Percentiles rank a stretch among this genome's conserved stretches.
Evolutionary conservation across 2,797 vertebrate species (phyloP).

Genomic region (Lepilemur ruficaudatus): DNA sequence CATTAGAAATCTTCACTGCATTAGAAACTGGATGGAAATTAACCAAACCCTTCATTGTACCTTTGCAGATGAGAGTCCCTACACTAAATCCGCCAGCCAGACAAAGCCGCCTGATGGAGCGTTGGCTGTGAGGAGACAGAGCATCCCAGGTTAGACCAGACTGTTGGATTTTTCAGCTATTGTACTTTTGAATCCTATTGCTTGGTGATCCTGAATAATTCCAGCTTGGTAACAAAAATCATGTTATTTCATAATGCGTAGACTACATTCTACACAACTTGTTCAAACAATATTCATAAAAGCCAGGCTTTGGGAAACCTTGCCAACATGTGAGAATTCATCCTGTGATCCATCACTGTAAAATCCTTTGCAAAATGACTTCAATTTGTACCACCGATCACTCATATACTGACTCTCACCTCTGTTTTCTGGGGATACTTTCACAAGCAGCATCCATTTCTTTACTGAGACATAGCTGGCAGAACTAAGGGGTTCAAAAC

Average conservation of each 20-base stretch:
- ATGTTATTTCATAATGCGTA: not conserved
- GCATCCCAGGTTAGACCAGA: conserved; percentile 94
- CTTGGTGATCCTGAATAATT: conserved; percentile 61
- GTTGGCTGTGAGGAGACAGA: conserved; percentile 98
- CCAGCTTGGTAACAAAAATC: conserved; percentile 44
- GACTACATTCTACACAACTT: not conserved
- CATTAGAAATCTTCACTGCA: conserved; percentile 57
- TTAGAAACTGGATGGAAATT: conserved; percentile 76
- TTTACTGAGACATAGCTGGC: conserved; percentile 4
- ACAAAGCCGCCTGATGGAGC: conserved; percentile 95
- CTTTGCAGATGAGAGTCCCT: conserved; percentile 98
- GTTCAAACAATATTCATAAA: conserved; percentile 28
- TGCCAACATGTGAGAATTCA: conserved; percentile 41
- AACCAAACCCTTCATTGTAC: conserved; percentile 85
- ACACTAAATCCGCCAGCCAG: conserved; percentile 96
- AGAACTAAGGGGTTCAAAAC: conserved; percentile 12
- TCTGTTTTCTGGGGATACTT: conserved; percentile 46
- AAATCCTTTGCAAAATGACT: conserved; percentile 49
- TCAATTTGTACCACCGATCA: conserved; percentile 29
- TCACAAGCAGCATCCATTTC: conserved; percentile 34
- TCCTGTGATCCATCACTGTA: not conserved
- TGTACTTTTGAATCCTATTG: conserved; percentile 71
- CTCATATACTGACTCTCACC: conserved; percentile 20
- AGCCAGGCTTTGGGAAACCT: conserved; percentile 36
- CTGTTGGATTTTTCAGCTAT: conserved; percentile 77